Evolutionary conservation across 2,113 vertebrate genomes (phyloP), one percentile per base, ranked within the genome.

Genomic region (Hystrix brachyura): DNA sequence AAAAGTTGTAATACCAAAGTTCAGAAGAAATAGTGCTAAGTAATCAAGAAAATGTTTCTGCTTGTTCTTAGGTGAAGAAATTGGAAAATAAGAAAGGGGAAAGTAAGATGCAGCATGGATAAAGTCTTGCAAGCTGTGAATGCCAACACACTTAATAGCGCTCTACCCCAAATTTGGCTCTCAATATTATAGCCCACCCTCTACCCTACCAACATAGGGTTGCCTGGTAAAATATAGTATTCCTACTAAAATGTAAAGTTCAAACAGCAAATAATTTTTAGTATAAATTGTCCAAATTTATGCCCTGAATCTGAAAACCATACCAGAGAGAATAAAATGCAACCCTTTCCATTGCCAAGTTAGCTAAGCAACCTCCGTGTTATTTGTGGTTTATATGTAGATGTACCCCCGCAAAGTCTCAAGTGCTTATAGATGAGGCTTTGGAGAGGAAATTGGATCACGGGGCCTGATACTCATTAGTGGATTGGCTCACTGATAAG

Each of bases 61-160:
- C 11, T 85, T 94, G 15, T 69, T n/a, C 78, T 89, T 92, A 59
- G 48, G 14, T 57, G 18, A 91, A 89, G 67, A 90, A 69, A 83
- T 15, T 15, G 18, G 48, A 57, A 64, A 80, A 43, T 34, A 59
- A 78, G 48, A 34, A 55, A 53, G 46, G 46, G 19, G 27, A 65
- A 23, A 23, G 59, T 12, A 53, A 94, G 60, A 32, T 51, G 29
- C 38, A 79, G 13, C 21, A 4, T 69, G 55, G 18, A n/a, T 87
- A 19, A 62, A 38, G 17, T 69, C 46, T 19, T 87, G 17, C 13
- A 43, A 34, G 23, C 57, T 12, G 3, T 38, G 29, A 74, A 74
- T 51, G 67, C 82, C 51, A 62, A 13, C 7, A 60, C 32, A 29
- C 64, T 23, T 67, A 12, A 10, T 60, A 60, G 29, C 65, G 15